Evolutionary conservation across 2,888 invertebrate species (phyloP).

Genomic region (Xestia rhomboidea): DNA sequence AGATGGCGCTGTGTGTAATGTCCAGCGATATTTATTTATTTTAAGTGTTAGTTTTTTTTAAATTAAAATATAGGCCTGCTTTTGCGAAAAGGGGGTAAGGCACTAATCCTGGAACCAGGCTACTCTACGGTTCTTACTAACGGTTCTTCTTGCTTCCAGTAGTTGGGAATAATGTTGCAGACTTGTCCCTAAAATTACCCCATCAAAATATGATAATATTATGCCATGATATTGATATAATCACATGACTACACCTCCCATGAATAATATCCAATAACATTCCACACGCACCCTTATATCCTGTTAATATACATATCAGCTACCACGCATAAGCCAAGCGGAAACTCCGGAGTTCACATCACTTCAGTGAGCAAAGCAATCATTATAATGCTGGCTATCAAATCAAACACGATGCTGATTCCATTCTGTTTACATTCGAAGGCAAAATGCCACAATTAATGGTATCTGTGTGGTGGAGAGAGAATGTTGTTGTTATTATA

Average conservation of each 20-base stretch:
- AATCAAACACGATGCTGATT: slow-evolving; percentile 21
- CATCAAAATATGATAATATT: neutral
- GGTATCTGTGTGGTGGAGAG: neutral
- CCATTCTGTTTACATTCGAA: slow-evolving; percentile 6
- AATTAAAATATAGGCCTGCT: too few relatives aligned
- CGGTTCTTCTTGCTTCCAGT: neutral
- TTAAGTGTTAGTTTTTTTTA: too few relatives aligned
- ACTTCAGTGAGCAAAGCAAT: slow-evolving; percentile 43
- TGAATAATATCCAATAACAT: slow-evolving; percentile 5
- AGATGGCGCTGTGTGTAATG: too few relatives aligned
- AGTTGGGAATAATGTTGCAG: too few relatives aligned
- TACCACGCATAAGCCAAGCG: slow-evolving; percentile 10
- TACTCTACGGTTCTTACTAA: too few relatives aligned
- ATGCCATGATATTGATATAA: neutral
- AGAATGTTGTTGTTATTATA: neutral
- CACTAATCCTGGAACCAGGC: too few relatives aligned
- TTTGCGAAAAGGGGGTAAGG: too few relatives aligned
- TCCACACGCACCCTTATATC: too few relatives aligned
- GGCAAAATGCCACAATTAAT: slow-evolving; percentile 2
- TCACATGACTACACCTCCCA: neutral
- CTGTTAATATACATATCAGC: slow-evolving; percentile 4
- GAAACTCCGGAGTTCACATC: slow-evolving; percentile 19
- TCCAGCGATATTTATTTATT: too few relatives aligned
- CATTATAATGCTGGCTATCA: slow-evolving; percentile 44
- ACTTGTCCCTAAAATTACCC: neutral